A percentile compares a stretch with the other conserved stretches of the same genome.
These are phyloP conservation scores for Cinara cedri DNA, from an alignment of 2,888 invertebrate species.

Conservation along the genomic window DNA sequence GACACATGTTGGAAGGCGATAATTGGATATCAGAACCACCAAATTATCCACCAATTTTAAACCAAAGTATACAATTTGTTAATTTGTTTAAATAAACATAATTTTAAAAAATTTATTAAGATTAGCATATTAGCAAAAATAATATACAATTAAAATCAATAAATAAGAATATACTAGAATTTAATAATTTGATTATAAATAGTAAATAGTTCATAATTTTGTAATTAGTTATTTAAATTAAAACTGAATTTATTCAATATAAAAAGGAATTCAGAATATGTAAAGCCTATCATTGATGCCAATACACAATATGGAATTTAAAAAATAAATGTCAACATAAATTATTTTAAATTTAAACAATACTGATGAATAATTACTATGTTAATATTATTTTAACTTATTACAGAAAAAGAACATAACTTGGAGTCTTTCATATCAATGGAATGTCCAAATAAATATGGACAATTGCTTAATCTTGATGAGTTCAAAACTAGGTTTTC, in stretches of 20 bases:
- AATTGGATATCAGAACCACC: constrained; percentile 36
- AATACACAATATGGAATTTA: no score
- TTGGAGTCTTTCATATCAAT: constrained; percentile 33
- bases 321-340: no score
- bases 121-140: no score
- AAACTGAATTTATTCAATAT: neutral
- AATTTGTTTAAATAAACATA: neutral
- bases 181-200: neutral
- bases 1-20: constrained; percentile 27
- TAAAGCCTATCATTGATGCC: no score
- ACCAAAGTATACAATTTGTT: constrained; percentile 20
- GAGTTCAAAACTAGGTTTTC: constrained; percentile 30
- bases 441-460: constrained; percentile 37
- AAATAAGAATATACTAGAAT: no score
- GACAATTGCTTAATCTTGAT: constrained; percentile 6
- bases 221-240: neutral
- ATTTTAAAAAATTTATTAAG: neutral
- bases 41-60: constrained; percentile 45
- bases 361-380: neutral
- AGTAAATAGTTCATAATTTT: neutral
- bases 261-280: no score
- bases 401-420: constrained; percentile 31
- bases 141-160: no score
- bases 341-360: neutral
- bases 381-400: neutral